A percentile compares a stretch with the other conserved stretches of the same genome.
Conservation (phyloP, 2,113 vertebrate species). For the Caracal caracal region DNA sequence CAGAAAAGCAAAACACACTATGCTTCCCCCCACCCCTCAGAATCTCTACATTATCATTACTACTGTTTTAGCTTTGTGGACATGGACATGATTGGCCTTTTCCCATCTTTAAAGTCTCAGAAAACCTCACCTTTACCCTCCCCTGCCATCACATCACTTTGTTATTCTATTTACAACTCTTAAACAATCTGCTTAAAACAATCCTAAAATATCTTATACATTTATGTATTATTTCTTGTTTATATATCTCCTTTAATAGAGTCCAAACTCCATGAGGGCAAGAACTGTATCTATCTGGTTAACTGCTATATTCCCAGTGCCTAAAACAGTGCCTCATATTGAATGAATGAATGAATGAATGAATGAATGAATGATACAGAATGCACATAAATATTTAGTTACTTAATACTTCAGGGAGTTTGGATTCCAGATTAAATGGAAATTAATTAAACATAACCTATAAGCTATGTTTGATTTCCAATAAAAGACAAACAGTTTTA, state of each 20-base stretch:
- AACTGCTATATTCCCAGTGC: not conserved
- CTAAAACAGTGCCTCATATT: not conserved
- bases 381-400: not conserved
- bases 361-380: not conserved
- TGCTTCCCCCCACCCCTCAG: not conserved
- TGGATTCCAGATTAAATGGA: not conserved
- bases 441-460: conserved; percentile 3
- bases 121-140: not conserved
- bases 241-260: not conserved
- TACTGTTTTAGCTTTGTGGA: not conserved
- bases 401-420: not conserved
- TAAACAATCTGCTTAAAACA: not conserved
- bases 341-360: not conserved
- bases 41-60: not conserved
- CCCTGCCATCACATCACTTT: not conserved
- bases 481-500: not conserved
- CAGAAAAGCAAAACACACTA: not conserved
- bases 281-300: not conserved
- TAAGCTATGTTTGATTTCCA: not conserved
- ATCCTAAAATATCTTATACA: not conserved
- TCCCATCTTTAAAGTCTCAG: not conserved
- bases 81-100: not conserved
- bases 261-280: not conserved
- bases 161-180: not conserved
- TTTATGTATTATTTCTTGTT: not conserved